Percentiles rank a stretch among this genome's conserved stretches.
Conservation (phyloP, 2,797 vertebrate genomes). For the Eidolon dupreanum region DNA sequence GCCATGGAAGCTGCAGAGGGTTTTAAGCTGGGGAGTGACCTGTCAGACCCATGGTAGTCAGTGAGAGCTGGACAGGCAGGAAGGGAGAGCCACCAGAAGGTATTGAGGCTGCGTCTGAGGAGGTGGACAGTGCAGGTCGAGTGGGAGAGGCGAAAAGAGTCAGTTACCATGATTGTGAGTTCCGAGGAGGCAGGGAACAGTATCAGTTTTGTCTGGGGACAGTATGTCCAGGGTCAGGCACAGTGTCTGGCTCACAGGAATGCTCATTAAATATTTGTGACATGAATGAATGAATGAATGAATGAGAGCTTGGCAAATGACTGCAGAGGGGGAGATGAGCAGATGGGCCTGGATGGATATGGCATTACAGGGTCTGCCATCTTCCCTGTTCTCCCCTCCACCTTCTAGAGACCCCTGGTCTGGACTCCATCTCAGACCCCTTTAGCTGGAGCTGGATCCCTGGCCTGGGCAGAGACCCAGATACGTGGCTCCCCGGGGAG, state of each 20-base stretch:
- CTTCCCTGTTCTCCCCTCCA: not conserved
- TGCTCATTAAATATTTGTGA: not conserved
- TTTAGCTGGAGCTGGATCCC: slow-evolving; percentile 80
- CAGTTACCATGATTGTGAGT: not conserved
- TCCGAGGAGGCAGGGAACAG: not conserved
- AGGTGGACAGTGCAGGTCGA: not conserved
- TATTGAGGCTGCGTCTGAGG: not conserved
- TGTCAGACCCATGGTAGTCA: not conserved
- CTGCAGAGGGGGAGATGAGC: not conserved
- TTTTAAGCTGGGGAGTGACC: not conserved
- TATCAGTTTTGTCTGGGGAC: not conserved
- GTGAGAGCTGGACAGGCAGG: not conserved
- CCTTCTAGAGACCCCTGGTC: slow-evolving; percentile 54
- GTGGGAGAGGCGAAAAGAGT: not conserved
- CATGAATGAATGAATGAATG: not conserved
- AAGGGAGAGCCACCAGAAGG: not conserved
- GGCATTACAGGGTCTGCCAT: not conserved
- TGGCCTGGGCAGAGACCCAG: slow-evolving; percentile 41
- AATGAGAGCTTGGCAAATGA: not conserved
- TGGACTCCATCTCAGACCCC: slow-evolving; percentile 72
- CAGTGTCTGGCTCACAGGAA: not conserved
- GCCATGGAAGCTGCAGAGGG: not conserved
- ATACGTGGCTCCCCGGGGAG: slow-evolving; percentile 46
- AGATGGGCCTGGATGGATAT: accelerated
- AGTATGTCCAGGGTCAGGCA: too few relatives aligned